phyloP scores from a whole-genome alignment of 2,888 invertebrate genomes.

The Petrophora chlorosata region DNA sequence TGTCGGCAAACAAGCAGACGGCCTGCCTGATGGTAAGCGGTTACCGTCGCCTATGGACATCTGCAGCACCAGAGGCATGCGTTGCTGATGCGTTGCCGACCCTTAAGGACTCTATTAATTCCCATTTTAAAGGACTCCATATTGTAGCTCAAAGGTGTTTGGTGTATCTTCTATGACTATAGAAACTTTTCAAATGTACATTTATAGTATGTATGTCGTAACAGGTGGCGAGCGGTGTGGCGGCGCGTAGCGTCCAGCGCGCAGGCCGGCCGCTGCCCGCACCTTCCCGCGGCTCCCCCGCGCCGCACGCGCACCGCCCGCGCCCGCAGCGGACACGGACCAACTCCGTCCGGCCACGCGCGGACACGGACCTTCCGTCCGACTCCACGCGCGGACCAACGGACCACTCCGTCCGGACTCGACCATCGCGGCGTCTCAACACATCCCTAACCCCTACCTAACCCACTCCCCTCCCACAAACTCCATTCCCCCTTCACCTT shows the following conservation, averaged over 20 bases:
- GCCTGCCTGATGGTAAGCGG: too few relatives aligned
- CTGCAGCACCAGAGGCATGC: too few relatives aligned
- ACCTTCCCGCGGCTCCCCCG: conserved; percentile 44
- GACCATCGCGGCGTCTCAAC: conserved; percentile 68
- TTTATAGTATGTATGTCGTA: conserved; percentile 1
- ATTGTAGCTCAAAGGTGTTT: too few relatives aligned
- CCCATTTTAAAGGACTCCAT: too few relatives aligned
- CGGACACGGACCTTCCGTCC: conserved; percentile 46
- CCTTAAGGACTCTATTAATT: too few relatives aligned
- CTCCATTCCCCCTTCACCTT: conserved; percentile 35
- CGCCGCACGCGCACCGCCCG: conserved; percentile 36
- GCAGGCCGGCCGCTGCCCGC: conserved; percentile 43
- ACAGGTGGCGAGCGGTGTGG: conserved; percentile 82
- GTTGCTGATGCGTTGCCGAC: too few relatives aligned
- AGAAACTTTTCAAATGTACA: not conserved
- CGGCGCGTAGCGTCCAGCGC: conserved; percentile 54
- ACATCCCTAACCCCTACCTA: conserved; percentile 40
- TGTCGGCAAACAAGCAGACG: too few relatives aligned
- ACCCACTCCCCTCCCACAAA: conserved; percentile 40
- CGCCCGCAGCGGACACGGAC: conserved; percentile 51
- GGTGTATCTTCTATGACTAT: too few relatives aligned
- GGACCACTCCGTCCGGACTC: conserved; percentile 59
- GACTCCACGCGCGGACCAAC: conserved; percentile 40
- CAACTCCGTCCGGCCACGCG: conserved; percentile 56
- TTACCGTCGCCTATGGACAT: too few relatives aligned